A percentile compares a stretch with the other conserved stretches of the same genome.
phyloP scores from a whole-genome alignment of 2,113 vertebrate species.

The Ciconia maguari region DNA sequence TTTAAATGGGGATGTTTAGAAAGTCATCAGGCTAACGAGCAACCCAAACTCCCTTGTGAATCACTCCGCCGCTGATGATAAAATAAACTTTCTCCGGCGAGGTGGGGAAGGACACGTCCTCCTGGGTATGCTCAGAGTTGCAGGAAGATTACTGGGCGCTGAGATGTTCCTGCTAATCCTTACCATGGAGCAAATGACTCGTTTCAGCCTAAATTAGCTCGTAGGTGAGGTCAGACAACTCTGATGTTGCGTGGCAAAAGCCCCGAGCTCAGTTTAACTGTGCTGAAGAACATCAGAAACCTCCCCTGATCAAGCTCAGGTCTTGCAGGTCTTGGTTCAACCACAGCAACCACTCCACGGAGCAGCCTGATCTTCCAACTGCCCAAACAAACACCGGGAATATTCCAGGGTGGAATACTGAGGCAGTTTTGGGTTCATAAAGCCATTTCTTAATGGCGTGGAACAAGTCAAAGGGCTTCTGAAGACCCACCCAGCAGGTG shows the following conservation, averaged over 20 bases:
- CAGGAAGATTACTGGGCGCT: rapidly evolving
- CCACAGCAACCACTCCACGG: not conserved
- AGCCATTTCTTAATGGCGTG: rapidly evolving
- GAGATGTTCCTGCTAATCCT: not conserved
- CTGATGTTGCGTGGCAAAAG: rapidly evolving
- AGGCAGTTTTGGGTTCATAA: not conserved
- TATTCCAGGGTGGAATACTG: not conserved
- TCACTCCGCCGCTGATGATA: rapidly evolving
- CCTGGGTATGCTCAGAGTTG: not conserved
- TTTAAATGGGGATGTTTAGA: not conserved
- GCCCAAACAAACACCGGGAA: rapidly evolving
- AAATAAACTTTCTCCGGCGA: not conserved
- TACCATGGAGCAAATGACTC: not conserved
- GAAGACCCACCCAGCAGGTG: not conserved
- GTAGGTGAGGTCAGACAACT: not conserved
- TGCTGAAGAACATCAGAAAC: not conserved
- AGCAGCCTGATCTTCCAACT: rapidly evolving
- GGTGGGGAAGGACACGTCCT: not conserved
- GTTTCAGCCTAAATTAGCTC: not conserved
- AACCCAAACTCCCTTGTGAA: not conserved
- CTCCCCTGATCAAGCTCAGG: not conserved
- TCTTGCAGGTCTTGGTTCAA: not conserved
- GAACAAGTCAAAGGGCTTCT: not conserved
- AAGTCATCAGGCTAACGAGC: not conserved
- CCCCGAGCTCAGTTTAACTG: rapidly evolving